Percentiles rank a stretch among this genome's conserved stretches.
phyloP scores from a whole-genome alignment of 2,113 vertebrate species.

The Sigmodon hispidus region DNA sequence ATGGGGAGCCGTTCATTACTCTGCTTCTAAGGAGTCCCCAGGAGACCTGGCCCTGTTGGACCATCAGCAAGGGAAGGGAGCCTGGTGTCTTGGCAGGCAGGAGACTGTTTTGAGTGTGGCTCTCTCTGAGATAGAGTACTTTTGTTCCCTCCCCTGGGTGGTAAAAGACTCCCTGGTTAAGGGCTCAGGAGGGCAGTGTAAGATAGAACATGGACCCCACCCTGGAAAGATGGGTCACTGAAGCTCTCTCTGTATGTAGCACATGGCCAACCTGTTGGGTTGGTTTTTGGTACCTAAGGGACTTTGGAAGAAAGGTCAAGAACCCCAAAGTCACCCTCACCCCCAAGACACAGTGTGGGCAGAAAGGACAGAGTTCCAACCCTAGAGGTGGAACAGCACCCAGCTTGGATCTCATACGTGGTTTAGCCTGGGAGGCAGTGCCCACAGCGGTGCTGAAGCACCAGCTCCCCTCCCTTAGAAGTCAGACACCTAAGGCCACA shows the following conservation, averaged over 20 bases:
- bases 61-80: background rate
- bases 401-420: background rate
- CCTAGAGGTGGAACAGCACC: background rate
- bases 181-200: slow-evolving; percentile 17
- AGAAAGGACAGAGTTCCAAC: background rate
- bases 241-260: background rate
- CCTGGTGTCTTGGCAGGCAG: background rate
- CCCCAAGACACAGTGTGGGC: rapidly evolving
- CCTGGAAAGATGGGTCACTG: rapidly evolving
- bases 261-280: background rate
- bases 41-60: background rate
- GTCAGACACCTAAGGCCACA: background rate
- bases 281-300: background rate
- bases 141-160: background rate
- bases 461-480: background rate
- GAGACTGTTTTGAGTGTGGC: background rate
- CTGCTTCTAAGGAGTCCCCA: background rate
- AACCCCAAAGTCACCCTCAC: background rate
- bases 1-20: rapidly evolving
- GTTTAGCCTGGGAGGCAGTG: background rate
- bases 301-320: background rate
- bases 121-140: background rate
- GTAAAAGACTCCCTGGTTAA: background rate
- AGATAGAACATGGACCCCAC: background rate
- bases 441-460: background rate